Evolutionary conservation across 2,888 invertebrate species (phyloP), one percentile per base, ranked within the genome.

Genomic region (Entomobrya proxima): DNA sequence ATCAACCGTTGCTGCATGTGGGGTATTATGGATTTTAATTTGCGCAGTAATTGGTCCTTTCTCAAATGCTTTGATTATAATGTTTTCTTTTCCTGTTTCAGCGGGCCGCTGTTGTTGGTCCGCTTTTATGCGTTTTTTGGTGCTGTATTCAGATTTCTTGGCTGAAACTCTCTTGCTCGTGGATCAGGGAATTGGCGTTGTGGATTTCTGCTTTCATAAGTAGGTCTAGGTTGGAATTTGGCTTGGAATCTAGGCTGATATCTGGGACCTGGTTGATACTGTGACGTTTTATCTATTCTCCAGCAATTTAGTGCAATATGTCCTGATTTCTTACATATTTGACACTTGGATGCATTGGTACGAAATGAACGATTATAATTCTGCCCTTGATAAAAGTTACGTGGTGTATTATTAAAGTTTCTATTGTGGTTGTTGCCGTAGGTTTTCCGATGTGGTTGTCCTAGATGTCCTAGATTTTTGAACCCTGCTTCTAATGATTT

Each of bases 231-330:
- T n/a, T n/a, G n/a, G n/a, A n/a, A n/a, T n/a, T n/a, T n/a, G n/a
- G n/a, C n/a, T n/a, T n/a, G n/a, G n/a, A n/a, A n/a, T n/a, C n/a
- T n/a, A n/a, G n/a, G n/a, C n/a, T n/a, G n/a, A n/a, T n/a, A n/a
- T n/a, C n/a, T n/a, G n/a, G n/a, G n/a, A n/a, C n/a, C n/a, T n/a
- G n/a, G n/a, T n/a, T n/a, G n/a, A n/a, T n/a, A n/a, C n/a, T n/a
- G n/a, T n/a, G n/a, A n/a, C n/a, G n/a, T n/a, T n/a, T 47, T 4
- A 13, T 47, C 15, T 11, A n/a, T n/a, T n/a, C 11, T 27, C 1
- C n/a, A 44, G 18, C 76, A 76, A n/a, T 50, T 55, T 2, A 52
- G 27, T 11, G 44, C 76, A 30, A 76, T 9, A 21, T 52, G 76
- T 27, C 76, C 76, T 15, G 24, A n/a, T 30, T 32, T 30, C 9